Evolutionary conservation across 1,140 invertebrate genomes (phyloP), one percentile per base, ranked within the genome.

Genomic region (Xylocopa sonorina): DNA sequence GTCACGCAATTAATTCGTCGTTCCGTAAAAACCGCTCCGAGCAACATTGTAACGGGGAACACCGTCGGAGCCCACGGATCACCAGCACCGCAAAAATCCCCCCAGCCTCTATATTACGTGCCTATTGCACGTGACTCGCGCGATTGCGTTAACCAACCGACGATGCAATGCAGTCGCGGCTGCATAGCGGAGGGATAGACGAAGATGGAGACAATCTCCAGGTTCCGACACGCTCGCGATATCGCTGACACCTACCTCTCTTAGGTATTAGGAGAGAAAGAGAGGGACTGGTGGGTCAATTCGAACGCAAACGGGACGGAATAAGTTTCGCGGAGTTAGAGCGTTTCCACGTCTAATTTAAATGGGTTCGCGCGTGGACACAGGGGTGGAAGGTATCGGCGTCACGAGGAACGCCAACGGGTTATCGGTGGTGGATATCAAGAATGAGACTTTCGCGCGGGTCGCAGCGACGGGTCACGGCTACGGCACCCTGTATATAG

Each of bases 391-490:
- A 71, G 71, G 18, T 27, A 71, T 69, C 48, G 18, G 55, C 67
- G 66, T 78, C 53, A 74, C 43, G 78, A 48, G 69, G 69, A 53
- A 74, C 48, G 38, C 41, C 29, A 38, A 46, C 46, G 62, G 43
- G 29, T 81, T 83, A 83, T 83, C 74, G 67, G 58, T 62, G 73
- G 63, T 60, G 66, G 80, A 43, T 75, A 83, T 76, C 80, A 71
- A 68, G 80, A 83, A 83, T 73, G 68, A 80, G 68, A 84, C 76
- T 66, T 75, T 73, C 75, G 63, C 68, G 38, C 68, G 62, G 78
- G 83, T 84, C 83, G 82, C 72, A n/a, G 64, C 73, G 78, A 85
- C 83, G 67, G 84, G 83, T 86, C 80, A 85, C 62, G 84, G 84
- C 75, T 86, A 57, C 57, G 46, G 75, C 67, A 76, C 69, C 64